A percentile compares a stretch with the other conserved stretches of the same genome.
phyloP scores from a whole-genome alignment of 2,888 invertebrate genomes.

The Exephanes ischioxanthus region DNA sequence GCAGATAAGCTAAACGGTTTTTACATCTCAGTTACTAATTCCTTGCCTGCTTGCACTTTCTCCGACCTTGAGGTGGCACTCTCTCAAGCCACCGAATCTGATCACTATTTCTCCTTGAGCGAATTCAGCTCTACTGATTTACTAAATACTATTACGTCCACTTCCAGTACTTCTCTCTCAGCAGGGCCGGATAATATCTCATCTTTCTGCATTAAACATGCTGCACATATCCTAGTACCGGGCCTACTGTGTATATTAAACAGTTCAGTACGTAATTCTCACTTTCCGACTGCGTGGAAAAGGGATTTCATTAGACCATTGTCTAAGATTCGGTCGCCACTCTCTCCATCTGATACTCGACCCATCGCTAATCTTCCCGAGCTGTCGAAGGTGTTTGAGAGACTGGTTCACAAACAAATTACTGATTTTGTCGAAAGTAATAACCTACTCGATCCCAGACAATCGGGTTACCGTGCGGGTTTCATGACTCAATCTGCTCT shows the following conservation, averaged over 20 bases:
- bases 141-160: too few species aligned
- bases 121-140: too few species aligned
- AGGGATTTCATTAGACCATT: not conserved
- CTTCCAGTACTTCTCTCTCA: not conserved
- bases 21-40: too few species aligned
- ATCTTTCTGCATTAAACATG: not conserved
- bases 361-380: not conserved
- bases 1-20: too few species aligned
- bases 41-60: too few species aligned
- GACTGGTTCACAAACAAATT: not conserved
- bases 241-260: not conserved
- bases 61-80: not conserved
- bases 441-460: not conserved
- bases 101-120: too few species aligned
- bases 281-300: not conserved
- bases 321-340: not conserved
- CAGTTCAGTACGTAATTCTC: too few species aligned
- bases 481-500: constrained; percentile 15
- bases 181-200: not conserved
- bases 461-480: not conserved
- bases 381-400: not conserved
- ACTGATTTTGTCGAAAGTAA: not conserved
- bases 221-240: not conserved
- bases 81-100: not conserved
- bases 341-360: not conserved